Evolutionary conservation across 2,797 vertebrate genomes (phyloP).

Genomic region (Periophthalmus magnuspinnatus): DNA sequence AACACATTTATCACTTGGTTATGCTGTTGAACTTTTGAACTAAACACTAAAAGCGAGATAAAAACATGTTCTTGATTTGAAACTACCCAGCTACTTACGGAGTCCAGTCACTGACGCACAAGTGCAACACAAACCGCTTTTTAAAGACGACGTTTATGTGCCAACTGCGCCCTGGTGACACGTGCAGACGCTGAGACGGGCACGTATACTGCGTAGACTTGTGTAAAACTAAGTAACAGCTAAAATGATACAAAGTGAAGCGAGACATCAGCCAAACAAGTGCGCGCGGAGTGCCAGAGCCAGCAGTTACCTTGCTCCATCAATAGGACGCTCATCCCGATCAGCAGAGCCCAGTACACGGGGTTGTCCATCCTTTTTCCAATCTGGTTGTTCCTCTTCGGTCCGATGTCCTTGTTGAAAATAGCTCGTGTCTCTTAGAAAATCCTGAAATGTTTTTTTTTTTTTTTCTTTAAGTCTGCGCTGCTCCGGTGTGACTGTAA

Average conservation of each 20-base stretch:
- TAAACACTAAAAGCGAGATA: neutral
- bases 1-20: neutral
- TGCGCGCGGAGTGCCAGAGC: constrained; percentile 16
- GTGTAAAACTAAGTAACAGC: neutral
- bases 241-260: neutral
- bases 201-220: neutral
- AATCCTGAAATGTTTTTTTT: constrained; percentile 69
- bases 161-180: constrained; percentile 27
- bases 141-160: constrained; percentile 49
- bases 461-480: constrained; percentile 52
- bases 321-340: constrained; percentile 76
- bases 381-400: constrained; percentile 23
- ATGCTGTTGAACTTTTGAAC: neutral
- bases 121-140: constrained; percentile 57
- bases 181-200: constrained; percentile 9
- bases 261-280: constrained; percentile 24
- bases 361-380: constrained; percentile 72
- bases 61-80: constrained; percentile 24
- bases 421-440: constrained; percentile 44
- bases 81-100: constrained; percentile 27
- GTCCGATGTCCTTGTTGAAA: constrained; percentile 27
- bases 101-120: constrained; percentile 26
- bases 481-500: constrained; percentile 54
- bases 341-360: constrained; percentile 76
- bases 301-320: constrained; percentile 79